Conservation (phyloP, 2,797 vertebrate genomes). For the Sebastes iracundus region DNA sequence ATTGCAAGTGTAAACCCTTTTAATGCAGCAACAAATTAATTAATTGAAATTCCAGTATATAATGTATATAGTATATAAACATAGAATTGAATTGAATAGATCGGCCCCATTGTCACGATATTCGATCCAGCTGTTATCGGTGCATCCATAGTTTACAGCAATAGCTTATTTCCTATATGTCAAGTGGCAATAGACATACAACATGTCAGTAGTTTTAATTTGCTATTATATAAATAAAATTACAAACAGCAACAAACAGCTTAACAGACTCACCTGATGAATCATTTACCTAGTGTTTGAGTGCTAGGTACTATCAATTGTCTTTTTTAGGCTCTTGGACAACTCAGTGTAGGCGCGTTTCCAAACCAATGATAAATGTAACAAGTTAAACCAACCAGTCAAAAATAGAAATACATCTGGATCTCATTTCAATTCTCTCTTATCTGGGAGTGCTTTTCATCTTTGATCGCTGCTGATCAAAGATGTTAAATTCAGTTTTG, state of each 20-base stretch:
- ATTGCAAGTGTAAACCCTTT: no score
- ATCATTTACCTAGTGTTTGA: background rate
- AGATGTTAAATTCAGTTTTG: slow-evolving; percentile 4
- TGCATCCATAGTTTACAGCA: no score
- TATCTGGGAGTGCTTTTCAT: slow-evolving; percentile 30
- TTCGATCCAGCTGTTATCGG: no score
- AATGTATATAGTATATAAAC: no score
- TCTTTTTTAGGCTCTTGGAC: background rate
- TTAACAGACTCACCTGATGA: background rate
- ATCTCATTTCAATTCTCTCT: slow-evolving; percentile 7
- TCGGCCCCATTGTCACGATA: no score
- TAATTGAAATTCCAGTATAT: no score
- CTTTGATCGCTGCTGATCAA: slow-evolving; percentile 21
- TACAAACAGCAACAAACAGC: background rate
- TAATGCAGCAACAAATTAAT: no score
- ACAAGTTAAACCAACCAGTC: background rate
- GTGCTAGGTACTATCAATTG: background rate
- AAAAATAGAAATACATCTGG: slow-evolving; percentile 32
- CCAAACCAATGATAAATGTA: background rate
- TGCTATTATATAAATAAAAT: background rate
- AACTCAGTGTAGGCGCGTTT: background rate
- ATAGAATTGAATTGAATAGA: no score
- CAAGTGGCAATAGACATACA: background rate
- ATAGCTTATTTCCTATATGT: background rate
- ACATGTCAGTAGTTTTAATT: background rate